Evolutionary conservation across 2,797 vertebrate species (phyloP), one percentile per base, ranked within the genome.

Genomic region (Phrynocephalus guinanensis): DNA sequence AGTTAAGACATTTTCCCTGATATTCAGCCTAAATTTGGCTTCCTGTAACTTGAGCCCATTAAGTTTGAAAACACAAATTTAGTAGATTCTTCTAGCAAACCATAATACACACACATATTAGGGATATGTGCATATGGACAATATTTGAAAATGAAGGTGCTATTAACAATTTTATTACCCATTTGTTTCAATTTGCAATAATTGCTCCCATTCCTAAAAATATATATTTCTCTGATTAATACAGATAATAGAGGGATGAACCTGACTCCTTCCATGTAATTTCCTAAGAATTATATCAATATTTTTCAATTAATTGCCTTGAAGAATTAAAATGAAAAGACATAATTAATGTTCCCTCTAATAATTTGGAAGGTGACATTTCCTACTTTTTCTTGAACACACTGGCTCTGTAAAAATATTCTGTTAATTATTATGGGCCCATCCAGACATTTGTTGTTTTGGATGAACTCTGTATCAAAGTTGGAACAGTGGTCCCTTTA

Each of bases 331-430:
- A 93, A 38, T 79, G 68, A 75, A 91, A 89, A 93, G 84, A 90
- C 72, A 91, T 96, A 94, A 96, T 95, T 95, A 96, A 95, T 92
- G 92, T 92, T 87, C 81, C 82, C 89, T 56, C 52, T 89, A 94
- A 93, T 94, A 91, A 90, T 96, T 91, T 85, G 60, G 91, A 97
- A 97, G 96, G 94, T 96, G 95, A 96, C 94, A 96, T 95, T 95
- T 95, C 85, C 91, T 83, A 94, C 88, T 92, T 95, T 94, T 92
- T 93, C 79, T 95, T 94, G 91, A 95, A 92, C 89, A 89, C 90
- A 92, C 87, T 85, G 83, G 86, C 28, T 93, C 92, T 93, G 93
- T 93, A 90, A 92, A 92, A 93, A 78, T 50, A 33, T 81, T 81
- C 70, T 83, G 75, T 79, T 92, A 94, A 79, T 90, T 87, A 92